Conservation (phyloP, 1,140 invertebrate genomes). For the Galleria mellonella region DNA sequence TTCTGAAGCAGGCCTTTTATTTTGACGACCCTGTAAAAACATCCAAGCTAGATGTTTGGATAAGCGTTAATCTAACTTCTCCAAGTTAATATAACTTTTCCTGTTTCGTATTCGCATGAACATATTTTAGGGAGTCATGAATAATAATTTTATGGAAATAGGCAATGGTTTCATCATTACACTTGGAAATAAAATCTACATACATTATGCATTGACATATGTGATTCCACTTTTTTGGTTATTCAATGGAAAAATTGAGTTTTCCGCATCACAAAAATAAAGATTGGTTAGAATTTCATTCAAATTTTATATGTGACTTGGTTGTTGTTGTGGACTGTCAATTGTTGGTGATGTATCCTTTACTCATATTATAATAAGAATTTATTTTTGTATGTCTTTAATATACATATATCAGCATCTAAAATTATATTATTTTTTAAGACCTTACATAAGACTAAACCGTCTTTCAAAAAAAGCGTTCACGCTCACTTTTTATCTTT, state of each 20-base stretch:
- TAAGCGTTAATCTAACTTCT: constrained; percentile 57
- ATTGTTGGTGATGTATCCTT: too few species aligned
- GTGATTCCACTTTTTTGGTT: neutral
- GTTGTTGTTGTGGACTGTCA: too few species aligned
- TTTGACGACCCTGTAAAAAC: constrained; percentile 15
- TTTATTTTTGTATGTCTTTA: too few species aligned
- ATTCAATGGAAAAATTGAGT: neutral
- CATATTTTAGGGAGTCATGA: constrained; percentile 50
- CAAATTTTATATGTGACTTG: too few species aligned
- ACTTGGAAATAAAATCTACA: constrained; percentile 7
- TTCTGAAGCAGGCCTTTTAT: neutral
- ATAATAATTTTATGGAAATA: constrained; percentile 46
- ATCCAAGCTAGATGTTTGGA: constrained; percentile 25
- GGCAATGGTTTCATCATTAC: constrained; percentile 26
- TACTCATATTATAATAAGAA: too few species aligned
- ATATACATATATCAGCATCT: too few species aligned
- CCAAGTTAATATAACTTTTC: constrained; percentile 54
- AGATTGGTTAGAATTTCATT: too few species aligned
- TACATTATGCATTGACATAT: constrained; percentile 1
- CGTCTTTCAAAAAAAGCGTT: too few species aligned
- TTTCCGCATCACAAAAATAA: too few species aligned
- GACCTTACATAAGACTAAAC: too few species aligned
- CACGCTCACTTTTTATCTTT: too few species aligned
- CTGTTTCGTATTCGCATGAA: constrained; percentile 47
- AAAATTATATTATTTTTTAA: too few species aligned